Evolutionary conservation across 1,140 invertebrate species (phyloP).

Genomic region (Teleopsis dalmanni): DNA sequence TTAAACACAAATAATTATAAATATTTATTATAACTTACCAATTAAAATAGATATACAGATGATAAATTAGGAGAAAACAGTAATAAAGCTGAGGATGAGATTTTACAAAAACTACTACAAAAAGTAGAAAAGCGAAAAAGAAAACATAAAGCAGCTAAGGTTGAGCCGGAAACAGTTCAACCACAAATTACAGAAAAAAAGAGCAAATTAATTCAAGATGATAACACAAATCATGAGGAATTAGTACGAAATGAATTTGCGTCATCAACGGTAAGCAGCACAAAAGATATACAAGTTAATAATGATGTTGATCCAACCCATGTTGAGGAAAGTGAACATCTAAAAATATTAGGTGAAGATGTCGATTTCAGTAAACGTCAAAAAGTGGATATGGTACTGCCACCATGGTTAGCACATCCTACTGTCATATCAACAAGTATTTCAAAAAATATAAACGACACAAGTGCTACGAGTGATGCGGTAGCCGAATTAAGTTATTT

Average conservation of each 20-base stretch:
- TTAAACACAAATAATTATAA: background rate
- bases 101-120: slow-evolving; percentile 52
- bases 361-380: slow-evolving; percentile 46
- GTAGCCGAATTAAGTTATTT: slow-evolving; percentile 50
- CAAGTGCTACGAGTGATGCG: slow-evolving; percentile 55
- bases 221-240: background rate
- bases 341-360: slow-evolving; percentile 48
- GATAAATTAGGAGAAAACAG: slow-evolving; percentile 11
- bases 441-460: too few species aligned
- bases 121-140: slow-evolving; percentile 38
- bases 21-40: too few species aligned
- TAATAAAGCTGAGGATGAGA: slow-evolving; percentile 45
- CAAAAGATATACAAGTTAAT: background rate
- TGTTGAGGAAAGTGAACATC: slow-evolving; percentile 26
- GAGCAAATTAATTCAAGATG: background rate
- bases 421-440: slow-evolving; percentile 54
- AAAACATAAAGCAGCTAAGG: slow-evolving; percentile 11
- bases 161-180: background rate
- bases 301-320: slow-evolving; percentile 4
- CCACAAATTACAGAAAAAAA: background rate
- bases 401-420: slow-evolving; percentile 79
- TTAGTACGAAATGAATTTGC: background rate
- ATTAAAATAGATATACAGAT: slow-evolving; percentile 1
- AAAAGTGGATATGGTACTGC: slow-evolving; percentile 65
- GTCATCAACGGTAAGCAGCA: background rate